Conservation (phyloP, 2,888 invertebrate genomes). For the Drosophila mayaguana region DNA sequence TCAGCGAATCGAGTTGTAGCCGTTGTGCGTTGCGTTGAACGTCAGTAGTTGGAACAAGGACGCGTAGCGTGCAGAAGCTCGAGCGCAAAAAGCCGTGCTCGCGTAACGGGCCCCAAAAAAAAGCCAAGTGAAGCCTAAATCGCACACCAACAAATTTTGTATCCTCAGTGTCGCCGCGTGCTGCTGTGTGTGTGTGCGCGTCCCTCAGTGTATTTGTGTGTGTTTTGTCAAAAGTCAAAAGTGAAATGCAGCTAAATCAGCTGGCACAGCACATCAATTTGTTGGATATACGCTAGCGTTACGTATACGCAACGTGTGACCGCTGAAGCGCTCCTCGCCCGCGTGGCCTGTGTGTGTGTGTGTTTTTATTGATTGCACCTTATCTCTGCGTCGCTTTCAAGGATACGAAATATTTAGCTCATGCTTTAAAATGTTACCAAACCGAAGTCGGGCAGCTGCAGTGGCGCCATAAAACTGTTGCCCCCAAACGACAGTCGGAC, state of each 20-base stretch:
- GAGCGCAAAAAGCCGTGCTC: slow-evolving; percentile 50
- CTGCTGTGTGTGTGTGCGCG: slow-evolving; percentile 8
- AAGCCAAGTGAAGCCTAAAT: slow-evolving; percentile 34
- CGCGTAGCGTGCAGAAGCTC: slow-evolving; percentile 82
- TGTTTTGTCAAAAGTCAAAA: slow-evolving; percentile 22
- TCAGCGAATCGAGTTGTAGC: slow-evolving; percentile 71
- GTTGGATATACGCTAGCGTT: slow-evolving; percentile 43
- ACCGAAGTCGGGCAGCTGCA: slow-evolving; percentile 33
- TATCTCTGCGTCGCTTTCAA: slow-evolving; percentile 42
- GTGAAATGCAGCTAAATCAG: slow-evolving; percentile 39
- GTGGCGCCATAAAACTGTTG: slow-evolving; percentile 48
- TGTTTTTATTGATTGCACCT: slow-evolving; percentile 70
- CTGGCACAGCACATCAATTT: slow-evolving; percentile 25
- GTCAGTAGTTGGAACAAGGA: slow-evolving; percentile 84
- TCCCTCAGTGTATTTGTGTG: neutral
- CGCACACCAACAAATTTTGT: slow-evolving; percentile 21
- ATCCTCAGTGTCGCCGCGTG: slow-evolving; percentile 12
- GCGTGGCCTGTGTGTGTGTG: slow-evolving; percentile 24
- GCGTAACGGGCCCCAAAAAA: slow-evolving; percentile 28
- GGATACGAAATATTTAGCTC: slow-evolving; percentile 40
- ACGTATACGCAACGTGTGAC: slow-evolving; percentile 69
- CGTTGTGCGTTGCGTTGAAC: slow-evolving; percentile 65
- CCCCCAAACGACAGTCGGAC: slow-evolving; percentile 11
- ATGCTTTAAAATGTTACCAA: slow-evolving; percentile 57
- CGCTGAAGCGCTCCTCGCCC: slow-evolving; percentile 11